Base-by-base conservation (phyloP, 1,140 invertebrate species). In the Homalodisca vitripennis region DNA sequence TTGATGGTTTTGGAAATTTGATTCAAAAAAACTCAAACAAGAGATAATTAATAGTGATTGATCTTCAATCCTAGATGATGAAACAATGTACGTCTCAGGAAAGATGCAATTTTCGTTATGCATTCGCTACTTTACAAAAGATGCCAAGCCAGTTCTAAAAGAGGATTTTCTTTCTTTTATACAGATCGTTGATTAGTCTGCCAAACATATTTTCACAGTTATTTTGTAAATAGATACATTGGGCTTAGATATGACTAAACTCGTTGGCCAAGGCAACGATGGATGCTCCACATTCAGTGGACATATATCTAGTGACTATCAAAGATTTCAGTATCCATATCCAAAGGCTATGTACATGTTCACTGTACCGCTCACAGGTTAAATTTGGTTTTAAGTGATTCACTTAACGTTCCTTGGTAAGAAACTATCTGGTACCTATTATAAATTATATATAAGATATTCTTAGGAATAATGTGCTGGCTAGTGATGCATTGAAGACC, bases 191-290 rank as follows among this genome's bases (percentile, higher is more conserved):
- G 48, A 53, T 22, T 53, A 12, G 48, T 12, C 13, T 14, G 48
- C 13, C 6, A 20, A 53, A 53, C 6, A 14, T 14, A 12, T 53
- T 22, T 53, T 22, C 20, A 53, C 6, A 22, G 20, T 53, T 12
- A 12, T 14, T 22, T 53, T 53, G 17, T 10, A 41, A 41, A 41
- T 6, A 41, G 6, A 41, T 41, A 41, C 34, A 10, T 41, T 41
- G 17, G 41, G 30, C n/a, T 48, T 63, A 29, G 30, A 68, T 68
- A 29, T 67, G 26, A 46, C 41, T 22, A 68, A 62, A 46, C 24
- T 71, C 10, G 55, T 68, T 46, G 55, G 70, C 22, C 41, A 68
- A 68, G 64, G 34, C 0, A 67, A 70, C 67, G 69, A 70, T 57
- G 69, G 47, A n/a, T 48, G 63, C 13, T 48, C 63, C 6, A 70